Conservation (phyloP, 2,113 vertebrate genomes). For the Cavia aperea region DNA sequence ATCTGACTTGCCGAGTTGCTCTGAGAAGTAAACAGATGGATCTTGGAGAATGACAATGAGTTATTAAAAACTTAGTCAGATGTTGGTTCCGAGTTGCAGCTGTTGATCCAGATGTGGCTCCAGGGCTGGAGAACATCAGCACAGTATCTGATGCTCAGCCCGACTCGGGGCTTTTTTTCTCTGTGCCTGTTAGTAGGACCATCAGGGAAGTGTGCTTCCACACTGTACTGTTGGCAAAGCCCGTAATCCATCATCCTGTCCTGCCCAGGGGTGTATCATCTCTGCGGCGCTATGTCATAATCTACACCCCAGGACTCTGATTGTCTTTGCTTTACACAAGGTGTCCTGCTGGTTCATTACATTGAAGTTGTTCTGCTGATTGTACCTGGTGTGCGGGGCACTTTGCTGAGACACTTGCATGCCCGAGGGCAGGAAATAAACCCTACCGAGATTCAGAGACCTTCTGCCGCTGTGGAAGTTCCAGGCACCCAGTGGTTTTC, state of each 20-base stretch:
- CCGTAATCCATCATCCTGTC: rapidly evolving
- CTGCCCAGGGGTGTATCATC: rapidly evolving
- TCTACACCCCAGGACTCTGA: not conserved
- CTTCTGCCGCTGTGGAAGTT: not conserved
- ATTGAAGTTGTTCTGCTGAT: not conserved
- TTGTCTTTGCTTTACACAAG: not conserved
- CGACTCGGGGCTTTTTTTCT: rapidly evolving
- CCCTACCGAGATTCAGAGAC: not conserved
- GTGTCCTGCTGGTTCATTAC: not conserved
- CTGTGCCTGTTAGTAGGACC: not conserved
- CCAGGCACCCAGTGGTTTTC: not conserved
- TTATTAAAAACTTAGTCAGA: not conserved
- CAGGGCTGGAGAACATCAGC: not conserved
- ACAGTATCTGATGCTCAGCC: rapidly evolving
- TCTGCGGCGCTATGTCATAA: not conserved
- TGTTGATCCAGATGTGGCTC: not conserved
- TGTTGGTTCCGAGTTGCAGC: not conserved
- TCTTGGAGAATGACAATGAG: not conserved
- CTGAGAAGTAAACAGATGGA: not conserved
- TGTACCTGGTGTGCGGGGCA: not conserved
- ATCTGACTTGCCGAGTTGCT: rapidly evolving
- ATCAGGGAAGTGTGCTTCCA: not conserved
- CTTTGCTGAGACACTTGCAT: not conserved
- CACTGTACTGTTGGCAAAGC: not conserved
- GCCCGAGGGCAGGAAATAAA: not conserved